Base-by-base conservation (phyloP, 2,888 invertebrate genomes). In the Eilema sororculum region DNA sequence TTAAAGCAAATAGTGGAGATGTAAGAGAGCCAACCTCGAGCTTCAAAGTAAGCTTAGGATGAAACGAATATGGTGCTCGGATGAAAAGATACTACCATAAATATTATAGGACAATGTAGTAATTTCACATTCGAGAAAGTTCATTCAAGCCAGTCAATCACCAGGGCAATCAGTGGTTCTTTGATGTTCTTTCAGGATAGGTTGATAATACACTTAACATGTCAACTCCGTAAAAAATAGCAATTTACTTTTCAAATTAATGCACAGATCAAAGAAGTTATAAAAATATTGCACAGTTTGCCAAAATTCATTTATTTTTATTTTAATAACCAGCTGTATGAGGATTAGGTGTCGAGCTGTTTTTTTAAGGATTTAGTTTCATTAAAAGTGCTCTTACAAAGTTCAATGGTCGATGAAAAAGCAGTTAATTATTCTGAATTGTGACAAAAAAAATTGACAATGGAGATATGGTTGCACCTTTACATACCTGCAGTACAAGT, bases 221-320 rank as follows among this genome's bases (percentile, higher is more conserved):
- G 20, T 41, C 20, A 62, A 41, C 25, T 13, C 16, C 9, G 1
- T 30, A 41, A 41, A 13, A 16, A 37, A 62, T 41, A 41, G 9
- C 37, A 24, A 22, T 28, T 13, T 37, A 3, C 33, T 24, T 24
- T 62, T 24, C 24, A 22, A 16, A 9, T 20, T 9, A 41, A 62
- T 62, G 4, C 3, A 24, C 41, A 41, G 24, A 62, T 62, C 62
- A 62, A 41, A 62, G 24, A 52, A 52, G 25, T 41, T 25, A 22
- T 62, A 16, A 41, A 41, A 62, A 20, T 62, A 20, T 25, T 25
- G 8, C 16, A 62, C 25, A 9, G 20, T 25, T 16, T 62, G 41
- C 62, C 62, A 62, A 62, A 41, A 62, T 62, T 41, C 37, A 30
- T 62, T 62, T 25, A 22, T 2, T 61, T 37, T 33, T 33, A 37